Evolutionary conservation across 2,113 vertebrate genomes (phyloP).

Genomic region (Ictalurus furcatus): DNA sequence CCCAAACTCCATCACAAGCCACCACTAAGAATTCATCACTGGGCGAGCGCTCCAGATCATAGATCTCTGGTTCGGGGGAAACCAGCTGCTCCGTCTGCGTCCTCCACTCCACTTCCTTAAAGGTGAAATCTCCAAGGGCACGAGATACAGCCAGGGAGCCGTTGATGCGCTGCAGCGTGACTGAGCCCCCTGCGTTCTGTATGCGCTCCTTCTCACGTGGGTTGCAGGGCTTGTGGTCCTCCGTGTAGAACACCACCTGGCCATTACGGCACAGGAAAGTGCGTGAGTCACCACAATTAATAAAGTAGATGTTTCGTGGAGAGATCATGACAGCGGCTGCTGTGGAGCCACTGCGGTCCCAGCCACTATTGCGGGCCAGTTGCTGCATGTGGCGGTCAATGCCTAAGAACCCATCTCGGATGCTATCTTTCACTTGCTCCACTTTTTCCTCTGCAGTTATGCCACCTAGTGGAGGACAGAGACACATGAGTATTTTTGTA

Average conservation of each 20-base stretch:
- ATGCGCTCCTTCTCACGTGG: conserved; percentile 80
- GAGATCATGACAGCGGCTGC: conserved; percentile 74
- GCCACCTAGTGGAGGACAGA: conserved; percentile 56
- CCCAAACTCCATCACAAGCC: conserved; percentile 83
- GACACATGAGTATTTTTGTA: background rate
- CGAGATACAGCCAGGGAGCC: conserved; percentile 82
- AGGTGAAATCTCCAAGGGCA: conserved; percentile 80
- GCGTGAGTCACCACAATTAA: conserved; percentile 82
- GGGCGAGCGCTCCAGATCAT: conserved; percentile 66
- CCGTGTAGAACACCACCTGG: conserved; percentile 76
- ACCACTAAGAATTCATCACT: conserved; percentile 80
- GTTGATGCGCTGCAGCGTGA: conserved; percentile 75
- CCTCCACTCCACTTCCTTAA: conserved; percentile 74
- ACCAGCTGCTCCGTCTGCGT: conserved; percentile 79
- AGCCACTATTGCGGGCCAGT: conserved; percentile 65
- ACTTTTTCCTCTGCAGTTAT: conserved; percentile 66
- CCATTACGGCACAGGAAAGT: conserved; percentile 74
- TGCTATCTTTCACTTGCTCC: conserved; percentile 70
- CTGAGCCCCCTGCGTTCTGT: conserved; percentile 78
- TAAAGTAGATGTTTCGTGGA: conserved; percentile 73
- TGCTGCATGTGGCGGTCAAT: conserved; percentile 77
- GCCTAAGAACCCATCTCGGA: conserved; percentile 70
- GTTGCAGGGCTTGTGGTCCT: conserved; percentile 80
- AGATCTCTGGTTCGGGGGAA: conserved; percentile 80
- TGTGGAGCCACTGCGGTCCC: conserved; percentile 77